Base-by-base conservation (phyloP, 2,888 invertebrate species). In the Trichopoda pennipes region DNA sequence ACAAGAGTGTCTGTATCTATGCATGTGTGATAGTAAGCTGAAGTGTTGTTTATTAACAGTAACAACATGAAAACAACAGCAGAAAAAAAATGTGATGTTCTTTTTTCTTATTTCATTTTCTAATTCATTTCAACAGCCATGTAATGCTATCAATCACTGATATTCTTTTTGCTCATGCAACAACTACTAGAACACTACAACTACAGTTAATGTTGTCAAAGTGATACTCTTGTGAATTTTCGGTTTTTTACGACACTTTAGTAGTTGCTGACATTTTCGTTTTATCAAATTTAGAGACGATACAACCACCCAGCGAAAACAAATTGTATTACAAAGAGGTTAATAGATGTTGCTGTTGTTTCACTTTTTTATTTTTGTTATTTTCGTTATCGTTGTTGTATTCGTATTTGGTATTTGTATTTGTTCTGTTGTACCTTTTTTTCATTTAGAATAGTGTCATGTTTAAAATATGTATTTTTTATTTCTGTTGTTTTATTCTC, bases 91-190 rank as follows among this genome's bases (percentile, higher is more conserved):
- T 38, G n/a, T 76, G 60, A 42, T 76, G 56, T 49, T 28, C 56
- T n/a, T 53, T 44, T 61, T 74, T 68, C 23, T 42, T 49, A 72
- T 56, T 80, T 74, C 68, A 35, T 55, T 75, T 64, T 80, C 75
- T 76, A 80, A 76, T 80, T 49, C 69, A 80, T 66, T 76, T 80
- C 66, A 76, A 76, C 70, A 72, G 66, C 76, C 53, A 38, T 70
- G 64, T 66, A 28, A 53, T 53, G 75, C 76, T 35, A 80, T 80
- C 80, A 80, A 80, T 80, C 80, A 80, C 56, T 80, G 64, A 70
- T 51, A 58, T 75, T 76, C 19, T 56, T 51, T 14, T 23, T 42
- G 42, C 38, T 38, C 49, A 9, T 42, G n/a, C 38, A 44, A 38
- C 38, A 47, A 44, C 21, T 35, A 35, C n/a, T n/a, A n/a, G n/a